These are phyloP conservation scores for Noctua comes DNA, from an alignment of 2,888 invertebrate genomes.

Conservation along the genomic window DNA sequence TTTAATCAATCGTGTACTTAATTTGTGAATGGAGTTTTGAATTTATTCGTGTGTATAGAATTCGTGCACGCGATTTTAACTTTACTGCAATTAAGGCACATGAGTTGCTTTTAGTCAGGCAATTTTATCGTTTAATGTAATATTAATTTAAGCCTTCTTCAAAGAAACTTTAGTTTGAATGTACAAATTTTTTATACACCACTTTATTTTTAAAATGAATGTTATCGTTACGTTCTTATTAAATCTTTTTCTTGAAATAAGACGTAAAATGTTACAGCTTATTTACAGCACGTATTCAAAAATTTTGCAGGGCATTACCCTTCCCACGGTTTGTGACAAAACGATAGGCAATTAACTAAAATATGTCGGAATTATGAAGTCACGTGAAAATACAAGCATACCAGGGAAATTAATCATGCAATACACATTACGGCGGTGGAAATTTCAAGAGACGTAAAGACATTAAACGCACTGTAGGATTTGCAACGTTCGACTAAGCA, in stretches of 20 bases:
- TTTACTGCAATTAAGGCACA: conserved; percentile 29
- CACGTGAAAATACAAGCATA: conserved; percentile 63
- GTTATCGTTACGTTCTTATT: not conserved
- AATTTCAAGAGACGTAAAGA: not conserved
- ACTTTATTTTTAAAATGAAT: not conserved
- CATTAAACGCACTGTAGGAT: not conserved
- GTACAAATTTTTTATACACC: not conserved
- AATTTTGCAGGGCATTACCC: not conserved
- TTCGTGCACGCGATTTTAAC: conserved; percentile 45
- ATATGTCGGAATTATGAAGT: conserved; percentile 9
- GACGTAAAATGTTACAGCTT: not conserved
- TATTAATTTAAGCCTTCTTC: conserved; percentile 20
- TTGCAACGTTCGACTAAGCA: not conserved
- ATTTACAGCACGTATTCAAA: not conserved
- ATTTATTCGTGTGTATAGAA: conserved; percentile 40
- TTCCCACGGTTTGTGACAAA: not conserved
- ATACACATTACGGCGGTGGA: conserved; percentile 47
- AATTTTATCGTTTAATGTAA: conserved; percentile 25
- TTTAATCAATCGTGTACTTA: conserved; percentile 43
- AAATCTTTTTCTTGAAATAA: not conserved
- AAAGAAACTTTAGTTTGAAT: conserved; percentile 10
- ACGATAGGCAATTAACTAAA: not conserved
- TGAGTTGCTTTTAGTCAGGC: conserved; percentile 52
- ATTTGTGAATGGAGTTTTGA: conserved; percentile 34
- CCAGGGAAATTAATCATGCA: conserved; percentile 70